Evolutionary conservation across 2,797 vertebrate species (phyloP), one percentile per base, ranked within the genome.

Genomic region (Clarias pachynema): DNA sequence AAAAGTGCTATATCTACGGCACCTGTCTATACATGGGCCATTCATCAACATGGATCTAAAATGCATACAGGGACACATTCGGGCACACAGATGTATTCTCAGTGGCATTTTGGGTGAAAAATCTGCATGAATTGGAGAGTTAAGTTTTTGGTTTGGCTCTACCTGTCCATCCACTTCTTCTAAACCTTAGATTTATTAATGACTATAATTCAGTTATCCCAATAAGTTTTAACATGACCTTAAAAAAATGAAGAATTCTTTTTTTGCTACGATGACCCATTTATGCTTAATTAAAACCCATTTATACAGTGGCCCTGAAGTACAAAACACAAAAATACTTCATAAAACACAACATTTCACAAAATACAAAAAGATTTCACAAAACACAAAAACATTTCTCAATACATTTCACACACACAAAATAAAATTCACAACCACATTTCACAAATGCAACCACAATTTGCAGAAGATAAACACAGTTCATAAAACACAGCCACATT

Each of bases 1-100:
- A 86, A 86, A 72, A 20, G 68, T 44, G 34, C 5, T 5, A 10
- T 68, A 62, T 80, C 4, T 78, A 72, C 73, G 57, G 59, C 49
- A 79, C 29, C 44, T 56, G 56, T 77, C 73, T 15, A 40, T 44
- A 44, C 69, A 44, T n/a, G 16, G 74, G 2, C 29, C 26, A 75
- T 59, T 34, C 9, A 29, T 5, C 12, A 22, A 7, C 29, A 40
- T 22, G 18, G 22, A 16, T 20, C 53, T 3, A 20, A 18, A 29
- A 59, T 5, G 16, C 29, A 59, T 9, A 77, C 16, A 24, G 24
- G 4, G 44, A 53, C 34, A 44, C 70, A 73, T 12, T 49, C 1
- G 16, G 18, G 59, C 16, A 77, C 53, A 56, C 6, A 78, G 9
- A 60, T 8, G 60, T 62, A n/a, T n/a, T 60, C 31, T 79, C 20